Percentiles rank a stretch among this genome's conserved stretches.
phyloP scores from a whole-genome alignment of 2,113 vertebrate genomes.

The Spea multiplicata region DNA sequence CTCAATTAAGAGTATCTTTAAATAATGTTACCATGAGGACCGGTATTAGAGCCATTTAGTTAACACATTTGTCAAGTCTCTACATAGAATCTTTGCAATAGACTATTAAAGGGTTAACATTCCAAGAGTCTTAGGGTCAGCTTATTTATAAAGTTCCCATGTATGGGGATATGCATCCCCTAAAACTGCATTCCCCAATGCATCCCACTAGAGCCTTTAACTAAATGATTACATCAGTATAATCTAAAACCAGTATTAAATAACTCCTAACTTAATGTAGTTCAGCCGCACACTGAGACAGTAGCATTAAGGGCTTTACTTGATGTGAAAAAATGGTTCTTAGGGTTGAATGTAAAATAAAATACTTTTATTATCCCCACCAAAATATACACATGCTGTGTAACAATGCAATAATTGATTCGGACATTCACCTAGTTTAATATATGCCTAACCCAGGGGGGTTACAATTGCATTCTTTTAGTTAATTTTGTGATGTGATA shows the following conservation, averaged over 20 bases:
- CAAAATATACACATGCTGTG: constrained; percentile 25
- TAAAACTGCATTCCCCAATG: too few species aligned
- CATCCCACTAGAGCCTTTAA: not conserved
- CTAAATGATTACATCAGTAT: not conserved
- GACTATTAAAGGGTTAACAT: too few species aligned
- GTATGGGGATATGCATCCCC: too few species aligned
- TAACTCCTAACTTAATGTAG: not conserved
- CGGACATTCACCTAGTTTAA: constrained; percentile 23
- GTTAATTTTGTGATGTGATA: constrained; percentile 49
- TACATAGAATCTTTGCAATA: too few species aligned
- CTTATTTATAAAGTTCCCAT: too few species aligned
- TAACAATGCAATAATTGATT: constrained; percentile 35
- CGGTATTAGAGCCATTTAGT: too few species aligned
- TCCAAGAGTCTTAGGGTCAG: too few species aligned
- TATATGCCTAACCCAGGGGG: constrained; percentile 21
- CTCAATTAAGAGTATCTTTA: too few species aligned
- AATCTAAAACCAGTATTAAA: constrained; percentile 14
- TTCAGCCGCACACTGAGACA: not conserved
- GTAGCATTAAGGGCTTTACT: not conserved
- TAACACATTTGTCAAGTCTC: too few species aligned
- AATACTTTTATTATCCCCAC: constrained; percentile 14
- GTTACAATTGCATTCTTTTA: constrained; percentile 34
- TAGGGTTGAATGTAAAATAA: not conserved
- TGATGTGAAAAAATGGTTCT: not conserved
- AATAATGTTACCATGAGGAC: too few species aligned